Percentiles rank a stretch among this genome's conserved stretches.
Conservation (phyloP, 2,113 vertebrate species). For the Dascyllus trimaculatus region DNA sequence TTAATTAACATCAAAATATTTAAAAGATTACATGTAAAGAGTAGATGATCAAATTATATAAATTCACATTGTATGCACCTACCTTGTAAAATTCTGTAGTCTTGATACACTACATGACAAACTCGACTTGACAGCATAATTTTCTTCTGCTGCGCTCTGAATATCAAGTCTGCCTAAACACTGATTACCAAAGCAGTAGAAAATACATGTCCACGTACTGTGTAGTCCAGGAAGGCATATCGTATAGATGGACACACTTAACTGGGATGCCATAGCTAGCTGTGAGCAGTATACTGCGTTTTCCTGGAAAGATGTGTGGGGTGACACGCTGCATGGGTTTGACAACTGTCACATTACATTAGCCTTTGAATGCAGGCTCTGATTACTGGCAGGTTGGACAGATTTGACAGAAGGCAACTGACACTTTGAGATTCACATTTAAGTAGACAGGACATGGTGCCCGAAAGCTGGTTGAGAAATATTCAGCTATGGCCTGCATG, state of each 20-base stretch:
- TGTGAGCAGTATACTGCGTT: conserved; percentile 28
- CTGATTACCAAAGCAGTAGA: not conserved
- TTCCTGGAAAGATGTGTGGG: conserved; percentile 48
- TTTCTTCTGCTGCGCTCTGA: conserved; percentile 12
- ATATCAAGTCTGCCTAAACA: conserved; percentile 17
- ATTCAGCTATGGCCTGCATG: conserved; percentile 47
- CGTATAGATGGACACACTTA: not conserved
- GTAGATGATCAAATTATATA: not conserved
- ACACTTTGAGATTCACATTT: conserved; percentile 53
- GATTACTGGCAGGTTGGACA: conserved; percentile 65
- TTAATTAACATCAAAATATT: no score
- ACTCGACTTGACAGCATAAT: not conserved
- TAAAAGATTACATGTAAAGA: no score
- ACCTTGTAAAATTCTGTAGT: not conserved
- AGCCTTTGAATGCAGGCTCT: conserved; percentile 50
- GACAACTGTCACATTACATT: conserved; percentile 77
- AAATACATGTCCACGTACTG: not conserved
- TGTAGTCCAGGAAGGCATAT: not conserved
- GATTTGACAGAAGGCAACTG: conserved; percentile 66
- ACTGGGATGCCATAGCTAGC: conserved; percentile 37
- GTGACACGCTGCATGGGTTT: conserved; percentile 59
- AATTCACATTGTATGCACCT: not conserved
- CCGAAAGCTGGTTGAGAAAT: conserved; percentile 60
- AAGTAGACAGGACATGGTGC: conserved; percentile 38
- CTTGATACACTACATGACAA: not conserved